Evolutionary conservation across 1,140 invertebrate species (phyloP), one percentile per base, ranked within the genome.

Genomic region (Copidosoma floridanum): DNA sequence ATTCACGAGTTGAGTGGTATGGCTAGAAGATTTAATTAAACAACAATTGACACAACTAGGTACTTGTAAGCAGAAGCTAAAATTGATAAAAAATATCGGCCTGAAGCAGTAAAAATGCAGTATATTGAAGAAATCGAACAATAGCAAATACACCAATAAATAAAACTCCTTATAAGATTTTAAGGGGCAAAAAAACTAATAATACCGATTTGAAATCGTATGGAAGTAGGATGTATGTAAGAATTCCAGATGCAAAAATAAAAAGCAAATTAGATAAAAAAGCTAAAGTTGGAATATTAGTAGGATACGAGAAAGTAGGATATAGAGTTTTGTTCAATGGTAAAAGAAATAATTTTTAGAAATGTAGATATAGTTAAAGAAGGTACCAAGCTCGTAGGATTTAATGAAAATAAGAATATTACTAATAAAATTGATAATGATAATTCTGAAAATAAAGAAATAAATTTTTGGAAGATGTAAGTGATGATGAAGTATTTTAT

Each of bases 31-130:
- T n/a, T n/a, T n/a, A n/a, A n/a, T n/a, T n/a, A n/a, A n/a, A n/a
- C n/a, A n/a, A n/a, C n/a, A n/a, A 67, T 70, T 55, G 55, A 72
- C 46, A 65, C 40, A 43, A 52, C 61, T 20, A 65, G 65, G 52
- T 66, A 61, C 61, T 59, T 72, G 41, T 57, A 72, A 32, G n/a
- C 27, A 32, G 69, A 72, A 50, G 57, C 65, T 11, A 55, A 63
- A 50, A 14, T 69, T 3, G 11, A 59, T 43, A 56, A 52, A 61
- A 61, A 29, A 20, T 66, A 58, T 62, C 65, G 66, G 66, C 63
- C 63, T 11, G 66, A 72, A 64, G 41, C 61, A 48, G 57, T 73
- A 37, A 37, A 52, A 37, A 29, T 18, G 32, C 50, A 14, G 27
- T 2, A 18, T 52, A 52, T 29, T 35, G 35, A 35, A 52, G 23